Evolutionary conservation across 1,140 invertebrate species (phyloP), one percentile per base, ranked within the genome.

Genomic region (Cecropterus lyciades): DNA sequence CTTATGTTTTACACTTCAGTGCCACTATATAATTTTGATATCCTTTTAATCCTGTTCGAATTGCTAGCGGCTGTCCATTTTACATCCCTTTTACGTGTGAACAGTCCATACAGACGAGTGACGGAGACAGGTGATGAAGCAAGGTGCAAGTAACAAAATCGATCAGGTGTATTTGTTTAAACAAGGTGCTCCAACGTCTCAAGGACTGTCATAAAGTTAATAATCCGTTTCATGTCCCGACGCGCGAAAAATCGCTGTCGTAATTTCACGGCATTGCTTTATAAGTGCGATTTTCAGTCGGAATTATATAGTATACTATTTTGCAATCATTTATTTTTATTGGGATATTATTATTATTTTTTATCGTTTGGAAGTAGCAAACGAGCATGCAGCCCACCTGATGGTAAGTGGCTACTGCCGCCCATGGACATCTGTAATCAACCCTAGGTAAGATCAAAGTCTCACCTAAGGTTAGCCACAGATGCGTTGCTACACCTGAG

Each of bases 161-260:
- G 85, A 80, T 91, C 88, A 91, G 88, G 88, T 89, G 88, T 91
- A 78, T 85, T 88, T 87, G 82, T 82, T 82, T 79, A 79, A 73
- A 85, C 84, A 89, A 88, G 88, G 82, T 87, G 86, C 79, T 85
- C 57, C 72, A 66, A 68, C 60, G 69, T 74, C 70, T 76, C 77
- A 72, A 80, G 80, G 80, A 69, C 72, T 67, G 55, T 48, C n/a
- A 53, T 67, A 59, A 62, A 67, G 53, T 67, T 53, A 67, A 68
- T 63, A 68, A 63, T 68, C 48, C 43, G 43, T 55, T 53, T 63
- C 33, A 63, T 49, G 56, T 59, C 15, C 14, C 24, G 27, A 51
- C 46, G 57, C 33, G 57, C 66, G 37, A 68, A 63, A 63, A 59
- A 59, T 33, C 27, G 43, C 24, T 33, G 56, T 48, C 37, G 33